Conservation (phyloP, 2,113 vertebrate genomes). For the Tachuris rubrigastra region DNA sequence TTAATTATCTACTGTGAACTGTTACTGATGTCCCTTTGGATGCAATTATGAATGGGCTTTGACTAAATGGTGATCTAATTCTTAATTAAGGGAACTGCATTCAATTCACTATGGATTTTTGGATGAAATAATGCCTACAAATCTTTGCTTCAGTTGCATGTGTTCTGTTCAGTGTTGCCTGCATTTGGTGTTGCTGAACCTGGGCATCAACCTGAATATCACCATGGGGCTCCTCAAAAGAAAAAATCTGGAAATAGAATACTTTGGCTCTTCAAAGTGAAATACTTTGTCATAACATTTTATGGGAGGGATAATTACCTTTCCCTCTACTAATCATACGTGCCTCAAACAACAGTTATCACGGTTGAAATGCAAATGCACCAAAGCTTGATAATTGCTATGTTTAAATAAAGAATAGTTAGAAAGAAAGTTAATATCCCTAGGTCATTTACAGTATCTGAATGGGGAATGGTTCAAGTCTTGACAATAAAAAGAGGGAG, state of each 20-base stretch:
- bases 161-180: constrained; percentile 10
- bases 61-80: constrained; percentile 63
- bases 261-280: constrained; percentile 37
- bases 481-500: not conserved
- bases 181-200: not conserved
- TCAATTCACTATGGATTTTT: constrained; percentile 55
- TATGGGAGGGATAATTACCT: constrained; percentile 8
- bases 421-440: constrained; percentile 11
- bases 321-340: constrained; percentile 8
- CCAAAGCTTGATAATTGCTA: constrained; percentile 25
- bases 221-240: not conserved
- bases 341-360: constrained; percentile 39
- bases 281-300: constrained; percentile 59
- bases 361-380: constrained; percentile 15
- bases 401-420: constrained; percentile 46
- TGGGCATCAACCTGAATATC: constrained; percentile 27
- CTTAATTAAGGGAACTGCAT: constrained; percentile 69
- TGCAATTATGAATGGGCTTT: constrained; percentile 67
- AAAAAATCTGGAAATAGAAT: constrained; percentile 19
- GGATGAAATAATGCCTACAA: constrained; percentile 60
- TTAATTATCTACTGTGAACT: constrained; percentile 61
- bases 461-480: constrained; percentile 14
- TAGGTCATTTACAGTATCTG: constrained; percentile 1
- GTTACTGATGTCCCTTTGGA: constrained; percentile 47
- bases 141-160: constrained; percentile 24